Conservation (phyloP, 2,113 vertebrate genomes). For the Nesospiza acunhae region DNA sequence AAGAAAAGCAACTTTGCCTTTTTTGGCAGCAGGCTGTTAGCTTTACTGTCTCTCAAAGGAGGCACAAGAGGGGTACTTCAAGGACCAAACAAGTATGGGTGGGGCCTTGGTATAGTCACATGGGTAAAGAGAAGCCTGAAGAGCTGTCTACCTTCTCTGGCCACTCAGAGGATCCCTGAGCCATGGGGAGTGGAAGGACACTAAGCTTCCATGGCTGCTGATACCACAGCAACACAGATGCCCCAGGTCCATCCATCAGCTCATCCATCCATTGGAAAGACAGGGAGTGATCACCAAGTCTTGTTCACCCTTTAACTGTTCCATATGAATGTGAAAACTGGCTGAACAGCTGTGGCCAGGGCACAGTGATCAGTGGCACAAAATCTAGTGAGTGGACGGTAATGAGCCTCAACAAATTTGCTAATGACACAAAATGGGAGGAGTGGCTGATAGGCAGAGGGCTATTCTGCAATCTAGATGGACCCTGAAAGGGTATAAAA, state of each 20-base stretch:
- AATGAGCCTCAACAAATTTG: background rate
- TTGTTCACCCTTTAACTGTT: background rate
- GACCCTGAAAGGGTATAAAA: background rate
- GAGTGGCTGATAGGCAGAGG: background rate
- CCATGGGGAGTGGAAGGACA: background rate
- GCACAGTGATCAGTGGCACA: background rate
- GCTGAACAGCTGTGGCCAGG: background rate
- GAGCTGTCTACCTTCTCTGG: background rate
- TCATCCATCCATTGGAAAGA: background rate
- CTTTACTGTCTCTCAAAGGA: background rate
- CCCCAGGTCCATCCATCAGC: fast-evolving
- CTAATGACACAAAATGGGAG: background rate
- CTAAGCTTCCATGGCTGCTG: background rate
- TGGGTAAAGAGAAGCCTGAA: background rate
- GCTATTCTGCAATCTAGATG: background rate
- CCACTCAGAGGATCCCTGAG: background rate
- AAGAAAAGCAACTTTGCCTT: background rate
- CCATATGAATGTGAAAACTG: background rate
- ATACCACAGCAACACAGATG: background rate
- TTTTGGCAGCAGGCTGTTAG: background rate
- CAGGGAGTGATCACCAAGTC: background rate
- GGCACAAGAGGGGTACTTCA: background rate
- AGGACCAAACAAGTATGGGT: background rate
- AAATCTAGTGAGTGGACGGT: background rate
- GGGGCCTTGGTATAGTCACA: background rate